A percentile compares a stretch with the other conserved stretches of the same genome.
phyloP scores from a whole-genome alignment of 2,888 invertebrate genomes.

The Nomada goodeniana region DNA sequence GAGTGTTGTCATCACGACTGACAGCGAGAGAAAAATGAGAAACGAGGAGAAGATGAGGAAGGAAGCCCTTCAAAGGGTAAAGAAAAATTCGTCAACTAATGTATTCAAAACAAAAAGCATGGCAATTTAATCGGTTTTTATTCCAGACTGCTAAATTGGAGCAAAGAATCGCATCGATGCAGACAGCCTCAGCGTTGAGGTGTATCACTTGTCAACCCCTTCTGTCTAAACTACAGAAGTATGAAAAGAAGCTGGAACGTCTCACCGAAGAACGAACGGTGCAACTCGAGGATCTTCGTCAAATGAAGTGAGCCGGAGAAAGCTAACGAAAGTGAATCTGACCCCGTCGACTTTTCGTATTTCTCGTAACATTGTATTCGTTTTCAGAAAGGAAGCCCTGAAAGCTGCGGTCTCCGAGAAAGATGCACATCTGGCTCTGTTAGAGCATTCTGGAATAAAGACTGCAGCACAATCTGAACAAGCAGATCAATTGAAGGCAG shows the following conservation, averaged over 20 bases:
- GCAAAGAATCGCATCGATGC: constrained; percentile 88
- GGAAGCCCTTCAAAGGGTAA: constrained; percentile 89
- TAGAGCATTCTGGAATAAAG: constrained; percentile 91
- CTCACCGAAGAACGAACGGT: constrained; percentile 88
- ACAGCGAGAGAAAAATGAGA: constrained; percentile 85
- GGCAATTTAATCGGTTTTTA: not conserved
- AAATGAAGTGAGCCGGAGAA: constrained; percentile 89
- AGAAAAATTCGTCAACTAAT: constrained; percentile 7
- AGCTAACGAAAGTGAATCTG: too few relatives aligned
- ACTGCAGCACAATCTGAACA: constrained; percentile 88
- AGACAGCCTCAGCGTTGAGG: constrained; percentile 89
- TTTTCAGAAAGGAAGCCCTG: constrained; percentile 91
- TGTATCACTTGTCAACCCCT: constrained; percentile 89
- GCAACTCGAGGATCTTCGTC: constrained; percentile 91
- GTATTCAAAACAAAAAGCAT: not conserved
- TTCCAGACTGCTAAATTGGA: constrained; percentile 89
- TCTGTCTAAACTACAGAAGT: constrained; percentile 87
- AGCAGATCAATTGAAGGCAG: constrained; percentile 89
- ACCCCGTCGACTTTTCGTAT: not conserved
- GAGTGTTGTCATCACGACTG: constrained; percentile 90
- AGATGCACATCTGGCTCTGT: constrained; percentile 93
- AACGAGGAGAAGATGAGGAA: constrained; percentile 87
- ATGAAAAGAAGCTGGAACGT: constrained; percentile 87
- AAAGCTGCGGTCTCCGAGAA: constrained; percentile 94
- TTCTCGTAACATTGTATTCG: not conserved